Conservation (phyloP, 2,888 invertebrate species). For the Polymixis lichenea region DNA sequence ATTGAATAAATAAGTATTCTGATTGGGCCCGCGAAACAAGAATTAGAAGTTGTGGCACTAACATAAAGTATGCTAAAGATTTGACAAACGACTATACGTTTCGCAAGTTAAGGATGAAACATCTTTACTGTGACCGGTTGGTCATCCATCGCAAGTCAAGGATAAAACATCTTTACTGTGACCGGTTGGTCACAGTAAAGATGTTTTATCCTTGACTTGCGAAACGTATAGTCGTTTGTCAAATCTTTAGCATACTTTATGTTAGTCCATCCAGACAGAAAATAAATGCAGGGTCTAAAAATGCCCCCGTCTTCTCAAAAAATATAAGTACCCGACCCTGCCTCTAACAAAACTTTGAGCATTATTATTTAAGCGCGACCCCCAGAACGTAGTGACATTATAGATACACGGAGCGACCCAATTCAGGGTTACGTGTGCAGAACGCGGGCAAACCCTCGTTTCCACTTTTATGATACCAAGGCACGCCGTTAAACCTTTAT, state of each 20-base stretch:
- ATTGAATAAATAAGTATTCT: too few species aligned
- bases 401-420: constrained; percentile 75
- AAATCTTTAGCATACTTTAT: constrained; percentile 21
- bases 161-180: too few species aligned
- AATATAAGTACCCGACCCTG: constrained; percentile 4
- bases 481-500: constrained; percentile 80
- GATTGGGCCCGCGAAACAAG: neutral
- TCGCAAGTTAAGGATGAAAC: constrained; percentile 5
- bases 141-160: too few species aligned
- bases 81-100: constrained; percentile 15
- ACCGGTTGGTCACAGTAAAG: too few species aligned
- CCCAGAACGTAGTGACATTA: constrained; percentile 69
- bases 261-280: neutral
- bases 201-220: too few species aligned
- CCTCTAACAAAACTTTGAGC: constrained; percentile 28
- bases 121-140: constrained; percentile 14
- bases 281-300: neutral
- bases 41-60: constrained; percentile 14
- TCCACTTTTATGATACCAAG: constrained; percentile 76
- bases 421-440: constrained; percentile 77
- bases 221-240: constrained; percentile 14
- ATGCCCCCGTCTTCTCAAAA: neutral
- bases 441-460: constrained; percentile 75
- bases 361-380: constrained; percentile 66
- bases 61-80: constrained; percentile 20